These are phyloP conservation scores for Onychostruthus taczanowskii DNA, from an alignment of 2,113 vertebrate species.

Conservation along the genomic window DNA sequence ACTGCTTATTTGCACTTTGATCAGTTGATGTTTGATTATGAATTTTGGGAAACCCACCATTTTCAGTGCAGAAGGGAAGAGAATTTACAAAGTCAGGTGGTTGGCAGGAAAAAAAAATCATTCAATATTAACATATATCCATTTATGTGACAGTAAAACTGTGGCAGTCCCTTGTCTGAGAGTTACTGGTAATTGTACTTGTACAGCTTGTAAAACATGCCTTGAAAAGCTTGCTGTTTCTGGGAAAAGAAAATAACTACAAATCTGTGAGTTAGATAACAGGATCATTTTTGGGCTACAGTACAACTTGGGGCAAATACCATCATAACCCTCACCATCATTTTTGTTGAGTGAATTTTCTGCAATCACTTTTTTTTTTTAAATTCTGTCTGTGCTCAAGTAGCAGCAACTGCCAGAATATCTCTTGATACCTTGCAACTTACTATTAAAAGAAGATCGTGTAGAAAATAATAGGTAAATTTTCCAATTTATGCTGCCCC, in stretches of 20 bases:
- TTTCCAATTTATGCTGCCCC: not conserved
- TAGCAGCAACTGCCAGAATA: not conserved
- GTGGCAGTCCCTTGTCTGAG: not conserved
- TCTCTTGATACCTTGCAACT: not conserved
- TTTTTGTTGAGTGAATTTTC: not conserved
- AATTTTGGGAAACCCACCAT: not conserved
- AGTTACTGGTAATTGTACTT: not conserved
- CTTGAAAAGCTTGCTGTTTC: not conserved
- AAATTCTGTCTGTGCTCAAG: not conserved
- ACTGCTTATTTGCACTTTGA: not conserved
- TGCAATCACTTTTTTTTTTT: not conserved
- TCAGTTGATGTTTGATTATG: not conserved
- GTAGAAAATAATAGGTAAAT: not conserved
- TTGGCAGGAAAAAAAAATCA: not conserved
- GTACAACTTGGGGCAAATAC: not conserved
- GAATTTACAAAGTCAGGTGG: not conserved
- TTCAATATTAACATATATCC: not conserved
- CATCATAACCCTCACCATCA: rapidly evolving
- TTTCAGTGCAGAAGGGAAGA: not conserved
- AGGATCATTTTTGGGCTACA: not conserved
- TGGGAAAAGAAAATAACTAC: not conserved
- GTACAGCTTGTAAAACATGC: not conserved
- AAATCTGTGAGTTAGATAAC: not conserved
- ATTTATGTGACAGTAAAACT: not conserved
- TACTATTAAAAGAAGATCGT: rapidly evolving